Percentiles rank a stretch among this genome's conserved stretches.
These are phyloP conservation scores for Pammene aurita DNA, from an alignment of 2,888 invertebrate genomes.

Conservation along the genomic window DNA sequence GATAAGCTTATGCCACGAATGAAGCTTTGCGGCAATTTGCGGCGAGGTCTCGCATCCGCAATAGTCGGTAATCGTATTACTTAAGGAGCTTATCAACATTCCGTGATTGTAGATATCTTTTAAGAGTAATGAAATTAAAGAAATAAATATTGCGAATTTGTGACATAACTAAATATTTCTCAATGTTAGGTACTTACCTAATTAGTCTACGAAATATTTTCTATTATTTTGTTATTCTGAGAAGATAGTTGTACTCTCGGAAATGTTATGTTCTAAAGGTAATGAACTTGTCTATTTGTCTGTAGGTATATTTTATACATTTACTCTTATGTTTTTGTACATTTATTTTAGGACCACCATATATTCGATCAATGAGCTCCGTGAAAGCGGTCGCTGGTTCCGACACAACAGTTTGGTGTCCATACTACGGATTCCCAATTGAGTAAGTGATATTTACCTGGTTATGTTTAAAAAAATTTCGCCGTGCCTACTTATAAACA, in stretches of 20 bases:
- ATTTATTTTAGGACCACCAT: slow-evolving; percentile 85
- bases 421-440: slow-evolving; percentile 94
- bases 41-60: slow-evolving; percentile 14
- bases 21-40: slow-evolving; percentile 21
- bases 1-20: slow-evolving; percentile 31
- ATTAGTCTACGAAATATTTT: too few relatives aligned
- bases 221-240: too few relatives aligned
- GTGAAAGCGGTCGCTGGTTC: slow-evolving; percentile 91
- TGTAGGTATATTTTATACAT: too few relatives aligned
- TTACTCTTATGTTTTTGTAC: too few relatives aligned
- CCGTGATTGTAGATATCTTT: neutral
- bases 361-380: slow-evolving; percentile 88
- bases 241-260: too few relatives aligned
- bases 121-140: too few relatives aligned
- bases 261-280: too few relatives aligned
- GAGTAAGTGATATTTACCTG: slow-evolving; percentile 61
- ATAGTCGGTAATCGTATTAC: neutral
- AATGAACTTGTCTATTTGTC: too few relatives aligned
- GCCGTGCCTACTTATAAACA: too few relatives aligned
- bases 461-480: neutral
- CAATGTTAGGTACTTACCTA: too few relatives aligned
- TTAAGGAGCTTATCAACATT: neutral
- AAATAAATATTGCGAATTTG: too few relatives aligned
- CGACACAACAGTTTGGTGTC: slow-evolving; percentile 90
- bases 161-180: too few relatives aligned